A percentile compares a stretch with the other conserved stretches of the same genome.
phyloP scores from a whole-genome alignment of 2,113 vertebrate genomes.

The Parus major region DNA sequence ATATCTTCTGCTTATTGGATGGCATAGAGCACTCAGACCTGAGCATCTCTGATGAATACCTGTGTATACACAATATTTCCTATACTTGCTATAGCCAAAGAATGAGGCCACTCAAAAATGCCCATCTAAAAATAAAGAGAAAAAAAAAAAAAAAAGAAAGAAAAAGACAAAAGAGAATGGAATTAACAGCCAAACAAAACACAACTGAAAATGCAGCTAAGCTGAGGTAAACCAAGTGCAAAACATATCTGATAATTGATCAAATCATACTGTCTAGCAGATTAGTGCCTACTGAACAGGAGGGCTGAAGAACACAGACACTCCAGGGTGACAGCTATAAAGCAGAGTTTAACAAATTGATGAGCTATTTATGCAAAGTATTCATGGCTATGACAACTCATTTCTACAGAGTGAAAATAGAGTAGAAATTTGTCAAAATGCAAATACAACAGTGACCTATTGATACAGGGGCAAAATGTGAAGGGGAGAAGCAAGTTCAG shows the following conservation, averaged over 20 bases:
- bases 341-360: conserved; percentile 35
- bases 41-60: background rate
- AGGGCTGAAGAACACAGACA: conserved; percentile 15
- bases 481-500: background rate
- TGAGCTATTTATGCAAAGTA: conserved; percentile 11
- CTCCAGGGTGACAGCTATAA: background rate
- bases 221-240: background rate
- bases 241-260: background rate
- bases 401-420: background rate
- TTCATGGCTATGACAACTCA: background rate
- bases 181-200: background rate
- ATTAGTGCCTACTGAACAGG: background rate
- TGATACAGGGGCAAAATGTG: background rate
- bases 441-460: background rate
- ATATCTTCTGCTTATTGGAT: background rate
- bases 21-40: background rate
- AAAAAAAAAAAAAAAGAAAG: background rate
- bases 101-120: background rate
- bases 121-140: background rate
- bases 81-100: background rate
- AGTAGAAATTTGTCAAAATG: background rate
- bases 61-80: accelerated
- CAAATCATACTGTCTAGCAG: background rate
- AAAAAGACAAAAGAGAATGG: background rate
- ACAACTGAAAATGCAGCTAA: background rate